These are phyloP conservation scores for Aspidapion aeneum DNA, from an alignment of 2,888 invertebrate genomes.

Conservation along the genomic window DNA sequence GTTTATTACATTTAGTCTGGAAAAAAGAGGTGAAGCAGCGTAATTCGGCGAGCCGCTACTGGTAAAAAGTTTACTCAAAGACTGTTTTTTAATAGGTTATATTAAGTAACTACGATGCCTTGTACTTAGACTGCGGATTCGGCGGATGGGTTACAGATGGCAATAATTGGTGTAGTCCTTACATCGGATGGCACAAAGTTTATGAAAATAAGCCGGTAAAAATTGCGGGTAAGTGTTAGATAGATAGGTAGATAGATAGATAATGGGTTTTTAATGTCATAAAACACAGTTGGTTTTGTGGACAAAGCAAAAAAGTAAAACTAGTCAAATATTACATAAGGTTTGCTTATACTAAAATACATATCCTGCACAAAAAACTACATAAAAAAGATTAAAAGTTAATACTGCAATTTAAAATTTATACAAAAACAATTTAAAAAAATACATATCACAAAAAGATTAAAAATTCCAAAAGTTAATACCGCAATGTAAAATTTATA, in stretches of 20 bases:
- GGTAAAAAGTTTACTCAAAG: no score
- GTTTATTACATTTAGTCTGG: no score
- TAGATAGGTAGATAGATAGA: not conserved
- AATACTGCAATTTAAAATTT: not conserved
- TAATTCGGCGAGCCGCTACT: no score
- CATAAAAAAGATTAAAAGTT: no score
- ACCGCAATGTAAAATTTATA: not conserved
- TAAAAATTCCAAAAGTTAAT: no score
- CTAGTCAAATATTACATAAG: no score
- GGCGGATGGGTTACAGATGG: constrained; percentile 77
- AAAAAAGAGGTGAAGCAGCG: no score
- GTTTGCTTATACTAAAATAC: no score
- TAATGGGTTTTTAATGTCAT: not conserved
- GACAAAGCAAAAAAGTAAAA: not conserved
- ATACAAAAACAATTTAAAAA: not conserved
- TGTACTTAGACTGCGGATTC: constrained; percentile 85
- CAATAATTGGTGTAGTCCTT: constrained; percentile 89
- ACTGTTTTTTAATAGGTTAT: no score
- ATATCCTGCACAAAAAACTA: no score
- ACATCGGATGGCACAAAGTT: constrained; percentile 85
- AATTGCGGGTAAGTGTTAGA: constrained; percentile 54
- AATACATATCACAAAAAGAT: no score
- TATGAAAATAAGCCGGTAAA: constrained; percentile 70
- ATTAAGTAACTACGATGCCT: constrained; percentile 81
- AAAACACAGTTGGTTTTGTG: not conserved